Percentiles rank a stretch among this genome's conserved stretches.
These are phyloP conservation scores for Parelbella ahira DNA, from an alignment of 2,888 invertebrate species.

Conservation along the genomic window DNA sequence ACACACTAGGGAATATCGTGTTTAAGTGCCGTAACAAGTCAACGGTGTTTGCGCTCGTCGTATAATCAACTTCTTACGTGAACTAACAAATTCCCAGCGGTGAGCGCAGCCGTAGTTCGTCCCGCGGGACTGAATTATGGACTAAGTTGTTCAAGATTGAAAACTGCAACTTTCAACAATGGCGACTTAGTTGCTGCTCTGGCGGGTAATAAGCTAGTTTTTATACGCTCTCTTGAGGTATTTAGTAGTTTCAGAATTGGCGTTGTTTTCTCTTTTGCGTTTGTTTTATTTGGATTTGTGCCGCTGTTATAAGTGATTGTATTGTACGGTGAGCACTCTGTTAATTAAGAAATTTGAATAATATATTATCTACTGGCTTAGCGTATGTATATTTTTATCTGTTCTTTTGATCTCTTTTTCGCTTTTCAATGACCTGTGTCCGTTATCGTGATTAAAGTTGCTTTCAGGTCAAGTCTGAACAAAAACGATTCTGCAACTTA, in stretches of 20 bases:
- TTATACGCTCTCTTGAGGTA: constrained; percentile 8
- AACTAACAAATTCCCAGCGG: constrained; percentile 48
- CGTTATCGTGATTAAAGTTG: no score
- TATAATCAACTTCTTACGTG: constrained; percentile 32
- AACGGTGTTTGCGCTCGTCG: constrained; percentile 29
- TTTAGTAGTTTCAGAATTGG: background rate
- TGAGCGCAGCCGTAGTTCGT: constrained; percentile 40
- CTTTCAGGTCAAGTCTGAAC: no score
- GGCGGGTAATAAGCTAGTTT: constrained; percentile 33
- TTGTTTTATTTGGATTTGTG: no score
- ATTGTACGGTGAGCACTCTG: no score
- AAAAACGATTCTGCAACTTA: no score
- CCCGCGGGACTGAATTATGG: constrained; percentile 55
- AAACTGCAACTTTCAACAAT: constrained; percentile 43
- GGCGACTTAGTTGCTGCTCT: constrained; percentile 32
- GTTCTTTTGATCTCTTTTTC: no score
- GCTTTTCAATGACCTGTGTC: no score
- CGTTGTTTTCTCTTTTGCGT: background rate
- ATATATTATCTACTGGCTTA: no score
- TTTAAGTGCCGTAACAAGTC: constrained; percentile 30
- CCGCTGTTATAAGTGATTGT: no score
- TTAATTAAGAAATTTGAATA: no score
- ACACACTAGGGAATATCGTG: constrained; percentile 43
- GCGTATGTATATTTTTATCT: no score
- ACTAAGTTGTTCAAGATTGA: constrained; percentile 63